Base-by-base conservation (phyloP, 2,797 vertebrate genomes). In the Arrhamphus sclerolepis region DNA sequence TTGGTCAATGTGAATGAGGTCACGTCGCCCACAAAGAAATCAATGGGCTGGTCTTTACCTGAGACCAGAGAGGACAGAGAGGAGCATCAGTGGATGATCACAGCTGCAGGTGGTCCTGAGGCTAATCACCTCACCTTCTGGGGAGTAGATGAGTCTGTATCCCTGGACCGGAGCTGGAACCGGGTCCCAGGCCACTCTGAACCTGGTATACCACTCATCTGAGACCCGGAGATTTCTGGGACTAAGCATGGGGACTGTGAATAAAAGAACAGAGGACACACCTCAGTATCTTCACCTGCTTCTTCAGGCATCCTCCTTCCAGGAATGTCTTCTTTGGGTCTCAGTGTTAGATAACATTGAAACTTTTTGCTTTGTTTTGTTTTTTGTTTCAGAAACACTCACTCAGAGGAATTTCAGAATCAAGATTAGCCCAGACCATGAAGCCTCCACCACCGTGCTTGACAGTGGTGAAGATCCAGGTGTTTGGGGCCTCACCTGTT, bases 151-250 rank as follows among this genome's bases (percentile, higher is more conserved):
- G 59, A 99, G 93, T 78, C 93, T 95, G 90, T 99, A 99, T 5
- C 98, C 98, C 77, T 98, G 91, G 48, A 97, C 95, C 0, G 98
- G 96, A 39, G 95, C 92, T 0, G 92, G 70, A 26, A 94, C 94
- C 17, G 95, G 92, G 73, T 98, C 97, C 97, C 98, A 99, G 75
- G 95, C 92, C 69, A 98, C 97, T 26, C 97, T 89, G 93, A 99
- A 99, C 9, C 96, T 89, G 0, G 98, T 99, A 79, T 99, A 98
- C 97, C 96, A 98, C 81, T 99, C 98, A 14, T 99, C 97, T 1
- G 96, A 96, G 62, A 99, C 87, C 0, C 94, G 94, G 19, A 99
- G 95, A 87, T 95, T 97, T 82, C 92, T 94, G 74, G 98, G 98
- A 53, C 93, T 93, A 86, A 97, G 80, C 52, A 98, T 84, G 18